These are phyloP conservation scores for Drosophila leontia DNA, from an alignment of 1,140 invertebrate genomes.

Conservation along the genomic window DNA sequence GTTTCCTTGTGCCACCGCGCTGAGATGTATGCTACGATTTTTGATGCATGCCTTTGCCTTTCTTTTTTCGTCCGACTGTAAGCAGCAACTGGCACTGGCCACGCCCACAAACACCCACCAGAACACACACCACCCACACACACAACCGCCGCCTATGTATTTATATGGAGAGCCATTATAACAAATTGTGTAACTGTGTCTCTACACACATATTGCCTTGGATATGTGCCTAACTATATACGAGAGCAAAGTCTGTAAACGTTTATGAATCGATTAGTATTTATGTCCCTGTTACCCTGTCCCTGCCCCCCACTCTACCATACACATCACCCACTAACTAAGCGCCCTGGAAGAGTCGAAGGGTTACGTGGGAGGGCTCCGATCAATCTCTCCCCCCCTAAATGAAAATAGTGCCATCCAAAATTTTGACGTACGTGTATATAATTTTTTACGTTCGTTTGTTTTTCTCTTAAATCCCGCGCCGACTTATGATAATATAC, in stretches of 20 bases:
- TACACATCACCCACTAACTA: slow-evolving; percentile 46
- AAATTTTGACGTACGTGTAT: slow-evolving; percentile 84
- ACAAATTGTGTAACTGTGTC: slow-evolving; percentile 62
- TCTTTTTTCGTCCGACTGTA: slow-evolving; percentile 34
- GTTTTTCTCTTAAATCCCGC: slow-evolving; percentile 26
- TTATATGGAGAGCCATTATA: slow-evolving; percentile 77
- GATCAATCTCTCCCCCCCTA: slow-evolving; percentile 1
- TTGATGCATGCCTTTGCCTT: slow-evolving; percentile 57
- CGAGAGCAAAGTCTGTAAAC: slow-evolving; percentile 55
- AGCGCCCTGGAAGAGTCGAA: slow-evolving; percentile 37
- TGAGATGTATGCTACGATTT: slow-evolving; percentile 76
- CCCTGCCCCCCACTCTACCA: not conserved
- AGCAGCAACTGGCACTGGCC: slow-evolving; percentile 50
- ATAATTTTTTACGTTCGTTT: slow-evolving; percentile 76
- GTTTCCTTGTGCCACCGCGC: slow-evolving; percentile 35
- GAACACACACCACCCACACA: slow-evolving; percentile 14
- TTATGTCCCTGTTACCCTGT: slow-evolving; percentile 27
- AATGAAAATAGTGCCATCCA: slow-evolving; percentile 33
- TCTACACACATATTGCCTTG: slow-evolving; percentile 30
- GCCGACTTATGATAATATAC: slow-evolving; percentile 53
- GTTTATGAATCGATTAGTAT: slow-evolving; percentile 84
- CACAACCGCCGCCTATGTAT: slow-evolving; percentile 51
- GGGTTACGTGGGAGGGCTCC: slow-evolving; percentile 7
- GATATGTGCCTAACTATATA: slow-evolving; percentile 27
- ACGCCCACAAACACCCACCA: slow-evolving; percentile 17